Evolutionary conservation across 2,888 invertebrate species (phyloP).

Genomic region (Epistrophe eligans): DNA sequence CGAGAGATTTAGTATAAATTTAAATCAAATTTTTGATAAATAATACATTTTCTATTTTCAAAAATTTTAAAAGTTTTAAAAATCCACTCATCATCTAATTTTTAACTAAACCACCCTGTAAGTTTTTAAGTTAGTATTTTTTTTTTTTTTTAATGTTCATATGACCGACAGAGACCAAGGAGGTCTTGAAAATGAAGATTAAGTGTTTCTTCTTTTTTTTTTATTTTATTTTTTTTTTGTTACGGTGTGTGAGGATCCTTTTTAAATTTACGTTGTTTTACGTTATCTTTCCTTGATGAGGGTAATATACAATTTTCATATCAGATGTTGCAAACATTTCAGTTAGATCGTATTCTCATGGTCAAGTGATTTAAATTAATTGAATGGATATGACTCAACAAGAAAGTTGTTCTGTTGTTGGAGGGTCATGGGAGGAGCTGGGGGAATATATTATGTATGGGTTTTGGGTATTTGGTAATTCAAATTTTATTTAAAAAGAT

Average conservation of each 20-base stretch:
- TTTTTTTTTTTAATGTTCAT: not conserved
- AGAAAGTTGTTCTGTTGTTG: not conserved
- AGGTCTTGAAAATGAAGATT: constrained; percentile 50
- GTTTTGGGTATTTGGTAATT: not conserved
- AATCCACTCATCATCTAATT: not conserved
- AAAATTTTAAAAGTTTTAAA: not conserved
- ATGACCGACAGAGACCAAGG: constrained; percentile 22
- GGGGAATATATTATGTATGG: too few species aligned
- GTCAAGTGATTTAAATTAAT: constrained; percentile 60
- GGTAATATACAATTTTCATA: constrained; percentile 72
- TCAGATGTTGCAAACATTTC: constrained; percentile 72
- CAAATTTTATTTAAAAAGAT: not conserved
- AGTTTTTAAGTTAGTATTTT: not conserved
- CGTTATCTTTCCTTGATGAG: constrained; percentile 55
- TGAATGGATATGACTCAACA: constrained; percentile 39
- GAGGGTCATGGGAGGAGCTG: too few species aligned
- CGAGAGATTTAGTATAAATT: too few species aligned
- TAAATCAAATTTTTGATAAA: too few species aligned
- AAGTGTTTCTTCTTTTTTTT: constrained; percentile 17
- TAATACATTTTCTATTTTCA: too few species aligned
- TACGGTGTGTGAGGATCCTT: not conserved
- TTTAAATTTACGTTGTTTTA: constrained; percentile 30
- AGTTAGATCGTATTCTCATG: constrained; percentile 67
- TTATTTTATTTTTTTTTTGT: not conserved
- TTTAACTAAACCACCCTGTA: not conserved